phyloP scores from a whole-genome alignment of 1,140 invertebrate species.

The Thalassaphorura encarpata region DNA sequence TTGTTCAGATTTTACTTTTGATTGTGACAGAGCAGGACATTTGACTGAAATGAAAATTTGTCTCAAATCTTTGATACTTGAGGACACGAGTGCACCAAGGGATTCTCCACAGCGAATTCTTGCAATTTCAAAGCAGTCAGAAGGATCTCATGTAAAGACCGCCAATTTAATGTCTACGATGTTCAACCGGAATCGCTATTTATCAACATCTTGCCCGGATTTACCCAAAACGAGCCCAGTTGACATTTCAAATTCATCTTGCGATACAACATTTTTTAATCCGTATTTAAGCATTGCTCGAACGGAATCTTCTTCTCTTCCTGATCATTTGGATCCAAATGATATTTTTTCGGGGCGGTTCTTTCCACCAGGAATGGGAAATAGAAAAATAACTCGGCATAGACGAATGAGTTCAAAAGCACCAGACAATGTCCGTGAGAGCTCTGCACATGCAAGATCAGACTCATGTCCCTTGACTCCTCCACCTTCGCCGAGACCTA shows the following conservation, averaged over 20 bases:
- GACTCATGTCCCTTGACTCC: conserved; percentile 52
- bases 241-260: conserved; percentile 14
- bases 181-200: conserved; percentile 39
- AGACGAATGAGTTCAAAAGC: background rate
- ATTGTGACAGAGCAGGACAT: conserved; percentile 25
- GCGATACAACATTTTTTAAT: conserved; percentile 22
- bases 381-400: background rate
- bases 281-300: conserved; percentile 30
- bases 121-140: conserved; percentile 34
- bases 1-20: conserved; percentile 22
- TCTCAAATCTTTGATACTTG: conserved; percentile 38
- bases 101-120: conserved; percentile 39
- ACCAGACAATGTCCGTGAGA: background rate
- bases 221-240: conserved; percentile 38
- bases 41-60: conserved; percentile 25
- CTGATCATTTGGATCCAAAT: conserved; percentile 55
- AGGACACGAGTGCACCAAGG: conserved; percentile 39
- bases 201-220: conserved; percentile 78
- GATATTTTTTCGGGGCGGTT: conserved; percentile 34
- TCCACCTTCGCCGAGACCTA: conserved; percentile 52
- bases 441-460: background rate
- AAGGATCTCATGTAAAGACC: background rate
- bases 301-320: conserved; percentile 45
- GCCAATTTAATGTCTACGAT: conserved; percentile 1
- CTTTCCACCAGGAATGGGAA: background rate